Conservation (phyloP, 2,888 invertebrate species). For the Lumbricus terrestris region DNA sequence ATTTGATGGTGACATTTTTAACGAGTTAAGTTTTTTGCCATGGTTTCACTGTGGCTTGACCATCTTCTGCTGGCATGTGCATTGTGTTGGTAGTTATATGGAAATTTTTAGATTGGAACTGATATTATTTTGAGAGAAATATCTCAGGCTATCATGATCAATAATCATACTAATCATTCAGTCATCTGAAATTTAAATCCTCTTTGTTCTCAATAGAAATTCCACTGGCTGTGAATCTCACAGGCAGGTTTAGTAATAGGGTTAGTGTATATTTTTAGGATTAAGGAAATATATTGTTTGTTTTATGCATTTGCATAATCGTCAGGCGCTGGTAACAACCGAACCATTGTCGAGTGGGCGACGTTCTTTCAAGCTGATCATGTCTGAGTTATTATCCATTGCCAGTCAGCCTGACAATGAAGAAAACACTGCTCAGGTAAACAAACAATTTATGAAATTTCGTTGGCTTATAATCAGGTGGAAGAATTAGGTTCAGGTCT, state of each 20-base stretch:
- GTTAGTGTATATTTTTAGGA: not conserved
- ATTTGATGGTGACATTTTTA: no score
- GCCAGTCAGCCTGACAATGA: not conserved
- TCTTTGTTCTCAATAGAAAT: no score
- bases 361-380: slow-evolving; percentile 16
- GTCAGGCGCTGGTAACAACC: slow-evolving; percentile 20
- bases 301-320: not conserved
- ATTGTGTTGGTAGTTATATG: no score
- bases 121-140: no score
- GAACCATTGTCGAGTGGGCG: slow-evolving; percentile 16
- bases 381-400: slow-evolving; percentile 5
- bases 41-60: no score
- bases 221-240: not conserved
- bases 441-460: not conserved
- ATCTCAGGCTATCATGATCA: no score
- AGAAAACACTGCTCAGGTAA: slow-evolving; percentile 21
- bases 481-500: not conserved
- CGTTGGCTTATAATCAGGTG: not conserved
- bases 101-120: no score
- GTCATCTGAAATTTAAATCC: no score
- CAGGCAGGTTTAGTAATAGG: not conserved
- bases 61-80: no score
- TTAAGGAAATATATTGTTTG: not conserved
- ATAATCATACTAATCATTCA: no score
- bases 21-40: no score